A percentile compares a stretch with the other conserved stretches of the same genome.
Conservation (phyloP, 2,888 invertebrate species). For the Tinea trinotella region DNA sequence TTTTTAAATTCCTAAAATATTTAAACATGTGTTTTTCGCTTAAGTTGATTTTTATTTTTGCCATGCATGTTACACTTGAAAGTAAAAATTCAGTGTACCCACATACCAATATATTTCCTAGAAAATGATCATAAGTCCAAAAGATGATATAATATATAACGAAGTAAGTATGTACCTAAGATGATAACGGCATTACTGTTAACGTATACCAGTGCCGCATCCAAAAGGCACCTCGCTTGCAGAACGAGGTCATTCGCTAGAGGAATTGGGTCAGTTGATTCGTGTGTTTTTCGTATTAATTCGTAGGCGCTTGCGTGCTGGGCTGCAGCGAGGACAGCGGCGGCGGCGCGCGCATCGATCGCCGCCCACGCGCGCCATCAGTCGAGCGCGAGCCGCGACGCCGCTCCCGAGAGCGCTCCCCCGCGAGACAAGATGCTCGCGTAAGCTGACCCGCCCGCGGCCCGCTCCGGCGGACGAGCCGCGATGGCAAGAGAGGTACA, state of each 20-base stretch:
- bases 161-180: no score
- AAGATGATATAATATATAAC: no score
- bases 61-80: no score
- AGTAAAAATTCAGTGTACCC: no score
- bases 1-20: no score
- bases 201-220: not conserved
- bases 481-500: conserved; percentile 81
- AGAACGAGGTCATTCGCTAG: conserved; percentile 51
- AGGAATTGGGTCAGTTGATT: conserved; percentile 63
- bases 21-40: no score
- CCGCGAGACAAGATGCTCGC: conserved; percentile 59
- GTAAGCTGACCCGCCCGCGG: conserved; percentile 71
- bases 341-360: conserved; percentile 51
- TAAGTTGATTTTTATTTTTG: no score
- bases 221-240: conserved; percentile 23
- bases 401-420: conserved; percentile 46
- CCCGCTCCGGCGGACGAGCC: conserved; percentile 75
- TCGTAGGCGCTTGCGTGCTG: conserved; percentile 34
- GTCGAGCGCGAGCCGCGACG: conserved; percentile 28
- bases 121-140: no score
- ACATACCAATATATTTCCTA: no score
- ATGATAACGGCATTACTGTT: not conserved
- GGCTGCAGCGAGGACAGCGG: conserved; percentile 39
- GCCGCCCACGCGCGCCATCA: conserved; percentile 36
- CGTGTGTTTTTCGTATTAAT: conserved; percentile 27